Percentiles rank a stretch among this genome's conserved stretches.
These are phyloP conservation scores for Drosophila ezoana DNA, from an alignment of 2,888 invertebrate genomes.

Conservation along the genomic window DNA sequence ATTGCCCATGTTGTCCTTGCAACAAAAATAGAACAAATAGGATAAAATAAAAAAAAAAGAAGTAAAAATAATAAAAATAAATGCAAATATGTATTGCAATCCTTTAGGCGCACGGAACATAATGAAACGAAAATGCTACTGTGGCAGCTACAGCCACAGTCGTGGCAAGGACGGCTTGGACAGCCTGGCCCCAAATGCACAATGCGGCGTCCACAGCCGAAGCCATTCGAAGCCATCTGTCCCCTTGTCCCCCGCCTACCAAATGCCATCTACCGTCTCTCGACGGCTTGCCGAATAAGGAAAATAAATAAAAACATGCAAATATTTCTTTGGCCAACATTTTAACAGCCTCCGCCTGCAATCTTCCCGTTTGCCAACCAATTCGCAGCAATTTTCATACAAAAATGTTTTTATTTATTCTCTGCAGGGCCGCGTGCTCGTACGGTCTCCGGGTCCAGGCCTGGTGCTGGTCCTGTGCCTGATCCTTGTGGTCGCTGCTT, in stretches of 20 bases:
- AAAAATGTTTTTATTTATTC: constrained; percentile 76
- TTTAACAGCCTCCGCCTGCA: constrained; percentile 56
- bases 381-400: constrained; percentile 69
- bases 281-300: constrained; percentile 50
- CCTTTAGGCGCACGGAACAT: constrained; percentile 81
- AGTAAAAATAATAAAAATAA: constrained; percentile 46
- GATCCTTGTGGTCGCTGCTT: constrained; percentile 80
- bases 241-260: background rate
- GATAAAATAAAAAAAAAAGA: background rate
- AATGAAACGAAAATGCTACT: constrained; percentile 82
- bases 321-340: constrained; percentile 78
- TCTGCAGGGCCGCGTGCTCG: constrained; percentile 30
- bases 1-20: constrained; percentile 51
- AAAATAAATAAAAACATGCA: constrained; percentile 75
- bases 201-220: constrained; percentile 48
- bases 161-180: constrained; percentile 36
- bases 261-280: background rate
- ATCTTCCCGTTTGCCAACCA: constrained; percentile 43
- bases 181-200: constrained; percentile 50
- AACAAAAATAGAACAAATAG: constrained; percentile 19
- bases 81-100: constrained; percentile 79
- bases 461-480: constrained; percentile 42
- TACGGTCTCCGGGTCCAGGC: constrained; percentile 12
- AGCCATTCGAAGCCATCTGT: constrained; percentile 36
- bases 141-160: constrained; percentile 42